These are phyloP conservation scores for Mixornis gularis DNA, from an alignment of 2,113 vertebrate genomes.

Conservation along the genomic window DNA sequence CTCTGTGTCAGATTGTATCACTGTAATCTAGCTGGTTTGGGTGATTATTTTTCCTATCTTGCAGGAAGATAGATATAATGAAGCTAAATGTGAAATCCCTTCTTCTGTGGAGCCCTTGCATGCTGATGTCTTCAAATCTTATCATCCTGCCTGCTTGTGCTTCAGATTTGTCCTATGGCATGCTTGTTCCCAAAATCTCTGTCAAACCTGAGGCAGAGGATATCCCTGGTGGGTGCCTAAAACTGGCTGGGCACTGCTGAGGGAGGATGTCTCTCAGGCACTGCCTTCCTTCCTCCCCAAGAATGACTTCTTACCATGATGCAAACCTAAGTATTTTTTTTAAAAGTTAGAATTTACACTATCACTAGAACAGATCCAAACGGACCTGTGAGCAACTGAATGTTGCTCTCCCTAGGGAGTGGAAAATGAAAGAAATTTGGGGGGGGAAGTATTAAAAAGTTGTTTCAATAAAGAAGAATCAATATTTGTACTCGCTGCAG, in stretches of 20 bases:
- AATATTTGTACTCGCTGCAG: neutral
- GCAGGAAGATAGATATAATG: neutral
- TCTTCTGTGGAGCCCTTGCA: neutral
- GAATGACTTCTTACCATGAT: neutral
- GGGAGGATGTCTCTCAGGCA: neutral
- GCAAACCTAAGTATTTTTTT: neutral
- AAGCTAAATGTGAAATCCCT: neutral
- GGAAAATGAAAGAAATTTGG: neutral
- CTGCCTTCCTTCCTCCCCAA: neutral
- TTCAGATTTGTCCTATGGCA: neutral
- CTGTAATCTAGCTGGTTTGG: neutral
- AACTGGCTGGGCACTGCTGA: neutral
- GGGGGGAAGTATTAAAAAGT: accelerated
- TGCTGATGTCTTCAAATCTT: neutral
- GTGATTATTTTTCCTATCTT: neutral
- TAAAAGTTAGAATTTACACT: neutral
- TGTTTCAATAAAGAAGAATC: neutral
- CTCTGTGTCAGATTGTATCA: neutral
- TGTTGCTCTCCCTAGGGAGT: neutral
- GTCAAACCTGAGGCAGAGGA: neutral
- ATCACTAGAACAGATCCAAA: neutral
- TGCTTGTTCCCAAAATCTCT: neutral
- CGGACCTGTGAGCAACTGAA: neutral
- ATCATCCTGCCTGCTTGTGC: accelerated
- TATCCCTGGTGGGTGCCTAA: neutral